phyloP scores from a whole-genome alignment of 2,113 vertebrate genomes.

The Sinosuthora webbiana region DNA sequence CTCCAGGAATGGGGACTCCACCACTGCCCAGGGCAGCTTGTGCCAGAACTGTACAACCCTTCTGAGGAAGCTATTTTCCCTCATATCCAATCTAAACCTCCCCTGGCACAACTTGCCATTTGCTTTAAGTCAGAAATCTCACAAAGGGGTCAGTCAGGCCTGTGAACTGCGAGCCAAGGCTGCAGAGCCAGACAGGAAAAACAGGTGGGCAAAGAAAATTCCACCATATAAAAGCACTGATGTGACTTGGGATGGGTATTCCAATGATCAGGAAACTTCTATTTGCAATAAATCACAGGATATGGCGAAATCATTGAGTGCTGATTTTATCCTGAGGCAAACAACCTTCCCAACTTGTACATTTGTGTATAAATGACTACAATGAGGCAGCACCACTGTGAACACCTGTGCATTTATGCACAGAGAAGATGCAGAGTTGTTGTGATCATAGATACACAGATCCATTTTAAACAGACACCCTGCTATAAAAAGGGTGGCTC shows the following conservation, averaged over 20 bases:
- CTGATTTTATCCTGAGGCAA: not conserved
- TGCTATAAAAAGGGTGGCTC: conserved; percentile 54
- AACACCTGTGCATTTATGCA: conserved; percentile 52
- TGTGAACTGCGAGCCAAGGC: not conserved
- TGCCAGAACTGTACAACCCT: not conserved
- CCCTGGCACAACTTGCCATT: not conserved
- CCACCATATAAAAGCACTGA: not conserved
- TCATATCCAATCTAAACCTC: not conserved
- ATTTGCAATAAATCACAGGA: not conserved
- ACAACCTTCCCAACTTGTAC: not conserved
- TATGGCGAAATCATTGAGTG: not conserved
- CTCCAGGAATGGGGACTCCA: not conserved
- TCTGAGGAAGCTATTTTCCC: not conserved
- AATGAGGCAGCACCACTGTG: not conserved
- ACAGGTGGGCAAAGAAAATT: not conserved
- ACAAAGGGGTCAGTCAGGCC: not conserved
- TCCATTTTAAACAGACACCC: conserved; percentile 39
- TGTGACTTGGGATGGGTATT: not conserved
- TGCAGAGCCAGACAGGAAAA: not conserved
- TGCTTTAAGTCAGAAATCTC: not conserved
- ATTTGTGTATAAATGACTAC: conserved; percentile 36
- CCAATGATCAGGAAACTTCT: not conserved
- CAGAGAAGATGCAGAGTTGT: not conserved
- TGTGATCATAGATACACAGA: not conserved
- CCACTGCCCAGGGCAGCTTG: not conserved